Evolutionary conservation across 2,888 invertebrate genomes (phyloP), one percentile per base, ranked within the genome.

Genomic region (Drosophila affinis): DNA sequence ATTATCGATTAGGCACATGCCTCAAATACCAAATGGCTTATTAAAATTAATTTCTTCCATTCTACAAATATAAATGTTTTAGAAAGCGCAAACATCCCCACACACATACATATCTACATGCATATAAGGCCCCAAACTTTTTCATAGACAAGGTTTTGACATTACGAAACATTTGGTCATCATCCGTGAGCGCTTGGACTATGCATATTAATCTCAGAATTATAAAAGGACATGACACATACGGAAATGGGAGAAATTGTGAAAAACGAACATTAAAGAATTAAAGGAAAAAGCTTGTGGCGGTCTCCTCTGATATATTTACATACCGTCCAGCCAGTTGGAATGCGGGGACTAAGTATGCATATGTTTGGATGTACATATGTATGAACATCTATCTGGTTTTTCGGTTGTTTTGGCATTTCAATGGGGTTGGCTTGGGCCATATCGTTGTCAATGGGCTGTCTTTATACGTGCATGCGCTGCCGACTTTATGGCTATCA

Each of bases 171-270:
- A 58, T 68, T 73, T 62, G 75, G 70, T 54, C 57, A 59, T 59
- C 62, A 59, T 48, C 59, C 70, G 70, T 53, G 53, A 69, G 53
- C 32, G 53, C 48, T 34, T 49, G 24, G 69, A 53, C 58, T 59
- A 70, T 77, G 87, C 71, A 83, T 83, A 85, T 79, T 79, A 79
- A 83, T 67, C 58, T 48, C 52, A 9, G 18, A 52, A 75, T 75
- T 75, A 61, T 58, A 62, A 51, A 65, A 52, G 56, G 58, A 71
- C 59, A 57, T 39, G 24, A 48, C 53, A 51, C 18, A 63, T 67
- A 65, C 76, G 82, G 82, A 82, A 75, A 80, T 80, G 54, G 71
- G 68, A 76, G 77, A 74, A 83, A 80, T 81, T 72, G 65, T 46
- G 21, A n/a, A 29, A 24, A 54, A 39, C 45, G 58, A 32, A 9